Percentiles rank a stretch among this genome's conserved stretches.
phyloP scores from a whole-genome alignment of 2,888 invertebrate genomes.

The Limenitis arthemis region DNA sequence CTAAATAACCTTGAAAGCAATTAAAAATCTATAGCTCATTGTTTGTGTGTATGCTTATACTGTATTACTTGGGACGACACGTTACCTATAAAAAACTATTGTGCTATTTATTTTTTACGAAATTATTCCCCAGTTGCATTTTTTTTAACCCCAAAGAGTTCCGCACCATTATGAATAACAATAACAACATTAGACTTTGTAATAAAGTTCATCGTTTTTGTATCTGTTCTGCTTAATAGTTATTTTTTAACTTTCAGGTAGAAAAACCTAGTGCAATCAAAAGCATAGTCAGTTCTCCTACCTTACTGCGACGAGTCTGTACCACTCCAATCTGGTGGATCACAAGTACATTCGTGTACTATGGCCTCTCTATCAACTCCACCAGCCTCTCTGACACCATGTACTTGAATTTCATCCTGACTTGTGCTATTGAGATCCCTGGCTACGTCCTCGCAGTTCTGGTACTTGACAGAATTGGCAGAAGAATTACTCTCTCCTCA shows the following conservation, averaged over 20 bases:
- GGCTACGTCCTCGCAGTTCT: conserved; percentile 74
- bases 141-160: too few relatives aligned
- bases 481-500: conserved; percentile 70
- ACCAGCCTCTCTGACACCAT: conserved; percentile 75
- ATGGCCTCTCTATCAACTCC: conserved; percentile 77
- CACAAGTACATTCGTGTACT: conserved; percentile 76
- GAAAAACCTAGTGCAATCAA: conserved; percentile 26
- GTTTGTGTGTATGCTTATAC: too few relatives aligned
- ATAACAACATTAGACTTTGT: too few relatives aligned
- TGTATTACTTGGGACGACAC: too few relatives aligned
- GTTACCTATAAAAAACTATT: too few relatives aligned
- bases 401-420: conserved; percentile 76
- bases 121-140: too few relatives aligned
- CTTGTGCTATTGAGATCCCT: conserved; percentile 76
- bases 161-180: too few relatives aligned
- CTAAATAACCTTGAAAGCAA: too few relatives aligned
- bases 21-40: too few relatives aligned
- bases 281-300: conserved; percentile 59
- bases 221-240: too few relatives aligned
- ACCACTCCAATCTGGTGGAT: conserved; percentile 77
- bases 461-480: conserved; percentile 72
- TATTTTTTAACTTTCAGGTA: conserved; percentile 1
- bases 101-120: too few relatives aligned
- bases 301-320: conserved; percentile 59
- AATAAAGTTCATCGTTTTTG: too few relatives aligned